Percentiles rank a stretch among this genome's conserved stretches.
phyloP scores from a whole-genome alignment of 35 echinoderm and acorn worm species.

The Strongylocentrotus purpuratus region DNA sequence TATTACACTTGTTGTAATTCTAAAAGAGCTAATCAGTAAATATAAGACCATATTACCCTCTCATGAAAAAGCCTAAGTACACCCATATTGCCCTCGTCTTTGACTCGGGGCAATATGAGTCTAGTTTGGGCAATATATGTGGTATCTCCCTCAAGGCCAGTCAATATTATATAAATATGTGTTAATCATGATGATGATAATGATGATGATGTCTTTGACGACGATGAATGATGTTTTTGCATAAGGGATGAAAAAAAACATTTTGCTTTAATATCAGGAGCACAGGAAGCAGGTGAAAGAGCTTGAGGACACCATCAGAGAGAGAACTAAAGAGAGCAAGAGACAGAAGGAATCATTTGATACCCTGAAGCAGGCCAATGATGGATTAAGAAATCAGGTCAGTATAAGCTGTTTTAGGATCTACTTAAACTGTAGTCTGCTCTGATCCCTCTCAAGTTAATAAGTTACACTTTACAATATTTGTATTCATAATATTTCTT shows the following conservation, averaged over 20 bases:
- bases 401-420: background rate
- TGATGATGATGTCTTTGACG: background rate
- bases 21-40: too few species aligned
- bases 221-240: background rate
- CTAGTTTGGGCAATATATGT: too few species aligned
- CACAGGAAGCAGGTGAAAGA: conserved; percentile 73
- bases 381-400: conserved; percentile 84
- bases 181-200: background rate
- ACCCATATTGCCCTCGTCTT: too few species aligned
- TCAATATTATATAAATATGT: too few species aligned
- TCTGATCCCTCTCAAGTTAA: too few species aligned
- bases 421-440: background rate
- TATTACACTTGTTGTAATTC: too few species aligned
- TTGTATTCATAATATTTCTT: too few species aligned
- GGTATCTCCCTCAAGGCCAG: too few species aligned
- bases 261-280: conserved; percentile 50
- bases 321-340: conserved; percentile 81
- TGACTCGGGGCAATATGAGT: too few species aligned
- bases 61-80: too few species aligned
- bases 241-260: background rate
- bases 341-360: conserved; percentile 91
- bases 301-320: conserved; percentile 61
- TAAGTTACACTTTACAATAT: too few species aligned
- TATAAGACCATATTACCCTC: too few species aligned
- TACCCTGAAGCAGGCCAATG: conserved; percentile 90